phyloP scores from a whole-genome alignment of 2,113 vertebrate species.

The Henicopernis longicauda region DNA sequence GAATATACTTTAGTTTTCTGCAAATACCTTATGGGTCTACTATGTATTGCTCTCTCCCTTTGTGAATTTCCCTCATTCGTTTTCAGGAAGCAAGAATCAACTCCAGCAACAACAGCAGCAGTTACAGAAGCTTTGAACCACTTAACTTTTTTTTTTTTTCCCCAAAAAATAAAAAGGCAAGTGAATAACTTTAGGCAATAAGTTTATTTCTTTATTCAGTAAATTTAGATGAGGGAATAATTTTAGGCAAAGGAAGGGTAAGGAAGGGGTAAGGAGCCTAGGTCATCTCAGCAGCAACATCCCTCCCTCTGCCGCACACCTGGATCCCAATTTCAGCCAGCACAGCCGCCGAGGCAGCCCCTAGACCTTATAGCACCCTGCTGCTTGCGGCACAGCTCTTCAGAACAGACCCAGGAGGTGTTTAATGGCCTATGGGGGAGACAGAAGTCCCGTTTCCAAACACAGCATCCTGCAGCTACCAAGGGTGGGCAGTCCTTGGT shows the following conservation, averaged over 20 bases:
- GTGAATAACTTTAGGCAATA: background rate
- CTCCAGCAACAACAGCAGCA: background rate
- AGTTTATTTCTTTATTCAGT: background rate
- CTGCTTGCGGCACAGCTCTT: background rate
- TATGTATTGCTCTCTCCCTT: background rate
- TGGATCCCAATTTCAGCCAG: background rate
- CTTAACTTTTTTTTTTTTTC: background rate
- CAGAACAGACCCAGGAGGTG: background rate
- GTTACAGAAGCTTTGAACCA: background rate
- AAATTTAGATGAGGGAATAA: background rate
- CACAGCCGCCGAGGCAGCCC: background rate
- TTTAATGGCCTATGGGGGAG: accelerated
- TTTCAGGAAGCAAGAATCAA: background rate
- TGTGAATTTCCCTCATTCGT: background rate
- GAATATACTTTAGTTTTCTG: background rate
- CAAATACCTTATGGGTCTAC: background rate
- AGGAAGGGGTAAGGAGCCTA: background rate
- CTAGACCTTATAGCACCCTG: background rate
- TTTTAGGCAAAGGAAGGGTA: background rate
- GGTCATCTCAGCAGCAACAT: background rate
- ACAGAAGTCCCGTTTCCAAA: background rate
- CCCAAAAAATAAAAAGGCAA: background rate
- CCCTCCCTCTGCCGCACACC: background rate
- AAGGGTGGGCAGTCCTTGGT: background rate
- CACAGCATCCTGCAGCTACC: background rate